Evolutionary conservation across 1,140 invertebrate genomes (phyloP).

Genomic region (Holotrichia oblita): DNA sequence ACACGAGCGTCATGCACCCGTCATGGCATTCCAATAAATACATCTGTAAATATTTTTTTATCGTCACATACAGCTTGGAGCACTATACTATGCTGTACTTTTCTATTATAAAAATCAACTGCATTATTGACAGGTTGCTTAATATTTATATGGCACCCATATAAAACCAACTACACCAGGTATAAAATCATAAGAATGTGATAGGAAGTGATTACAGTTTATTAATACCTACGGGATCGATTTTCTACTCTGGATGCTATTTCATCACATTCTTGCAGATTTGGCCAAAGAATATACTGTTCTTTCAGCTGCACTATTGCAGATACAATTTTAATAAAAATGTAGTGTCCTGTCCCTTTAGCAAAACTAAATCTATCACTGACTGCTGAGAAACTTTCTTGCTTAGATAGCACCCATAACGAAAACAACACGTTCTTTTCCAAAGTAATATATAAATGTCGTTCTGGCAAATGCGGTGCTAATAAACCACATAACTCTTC

Average conservation of each 20-base stretch:
- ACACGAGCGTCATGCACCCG: conserved; percentile 26
- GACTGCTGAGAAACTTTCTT: background rate
- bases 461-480: too few species aligned
- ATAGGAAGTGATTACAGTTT: background rate
- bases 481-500: too few species aligned
- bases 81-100: background rate
- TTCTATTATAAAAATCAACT: conserved; percentile 29
- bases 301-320: conserved; percentile 21
- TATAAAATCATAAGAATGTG: background rate
- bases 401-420: background rate
- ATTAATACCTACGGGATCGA: background rate
- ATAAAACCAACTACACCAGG: conserved; percentile 32
- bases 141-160: conserved; percentile 30
- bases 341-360: background rate
- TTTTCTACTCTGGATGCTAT: background rate
- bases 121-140: conserved; percentile 33
- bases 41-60: conserved; percentile 23
- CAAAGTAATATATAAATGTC: too few species aligned
- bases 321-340: too few species aligned
- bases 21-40: conserved; percentile 39
- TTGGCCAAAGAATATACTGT: conserved; percentile 33
- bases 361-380: conserved; percentile 11
- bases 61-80: conserved; percentile 36
- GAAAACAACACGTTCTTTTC: too few species aligned
- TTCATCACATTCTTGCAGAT: background rate